A percentile compares a stretch with the other conserved stretches of the same genome.
These are phyloP conservation scores for human DNA, from an alignment of 2,113 vertebrate genomes.

Conservation along the genomic window DNA sequence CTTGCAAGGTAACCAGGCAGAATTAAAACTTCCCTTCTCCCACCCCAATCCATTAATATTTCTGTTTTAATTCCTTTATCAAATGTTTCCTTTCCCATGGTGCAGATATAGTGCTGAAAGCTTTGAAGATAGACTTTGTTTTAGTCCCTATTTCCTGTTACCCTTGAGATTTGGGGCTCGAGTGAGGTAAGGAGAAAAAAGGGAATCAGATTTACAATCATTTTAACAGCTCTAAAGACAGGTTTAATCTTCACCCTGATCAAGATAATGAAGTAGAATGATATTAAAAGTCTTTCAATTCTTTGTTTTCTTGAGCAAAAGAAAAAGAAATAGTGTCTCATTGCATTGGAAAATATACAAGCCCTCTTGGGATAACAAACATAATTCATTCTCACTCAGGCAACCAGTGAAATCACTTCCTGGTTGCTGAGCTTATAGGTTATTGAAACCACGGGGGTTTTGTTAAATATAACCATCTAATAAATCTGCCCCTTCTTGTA, in stretches of 20 bases:
- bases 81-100: slow-evolving; percentile 74
- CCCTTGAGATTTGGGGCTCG: slow-evolving; percentile 30
- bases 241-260: neutral
- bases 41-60: slow-evolving; percentile 1
- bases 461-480: slow-evolving; percentile 81
- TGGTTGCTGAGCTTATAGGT: slow-evolving; percentile 62
- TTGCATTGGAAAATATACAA: slow-evolving; percentile 68
- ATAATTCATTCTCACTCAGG: slow-evolving; percentile 77
- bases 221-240: neutral
- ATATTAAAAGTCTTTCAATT: slow-evolving; percentile 28
- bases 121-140: slow-evolving; percentile 75
- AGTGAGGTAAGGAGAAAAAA: slow-evolving; percentile 7
- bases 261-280: neutral
- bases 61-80: slow-evolving; percentile 67
- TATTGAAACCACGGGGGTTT: slow-evolving; percentile 62
- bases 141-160: slow-evolving; percentile 68
- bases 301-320: slow-evolving; percentile 53
- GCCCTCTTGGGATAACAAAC: slow-evolving; percentile 76
- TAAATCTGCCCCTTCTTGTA: slow-evolving; percentile 78
- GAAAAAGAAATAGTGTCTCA: slow-evolving; percentile 39
- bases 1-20: slow-evolving; percentile 12
- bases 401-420: slow-evolving; percentile 82
- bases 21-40: slow-evolving; percentile 44
- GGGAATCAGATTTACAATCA: neutral
- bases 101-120: slow-evolving; percentile 37